phyloP scores from a whole-genome alignment of 2,797 vertebrate species.

The Anguilla obscura region DNA sequence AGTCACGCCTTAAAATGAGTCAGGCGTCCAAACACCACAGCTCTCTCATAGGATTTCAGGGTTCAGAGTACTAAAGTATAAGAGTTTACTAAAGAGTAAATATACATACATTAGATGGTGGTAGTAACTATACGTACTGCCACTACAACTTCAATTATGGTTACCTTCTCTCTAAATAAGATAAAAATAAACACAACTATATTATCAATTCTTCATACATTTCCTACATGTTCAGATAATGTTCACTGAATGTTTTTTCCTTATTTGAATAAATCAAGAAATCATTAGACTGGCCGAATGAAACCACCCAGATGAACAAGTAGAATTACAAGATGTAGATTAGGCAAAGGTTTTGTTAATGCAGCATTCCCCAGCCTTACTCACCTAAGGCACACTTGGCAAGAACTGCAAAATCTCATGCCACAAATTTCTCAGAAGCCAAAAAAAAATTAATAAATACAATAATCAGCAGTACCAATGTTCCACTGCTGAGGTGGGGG shows the following conservation, averaged over 20 bases:
- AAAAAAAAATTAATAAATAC: too few species aligned
- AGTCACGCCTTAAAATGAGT: conserved; percentile 48
- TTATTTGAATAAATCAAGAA: too few species aligned
- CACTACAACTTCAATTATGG: not conserved
- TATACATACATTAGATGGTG: not conserved
- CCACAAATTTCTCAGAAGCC: too few species aligned
- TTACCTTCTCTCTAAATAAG: not conserved
- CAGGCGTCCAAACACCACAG: conserved; percentile 33
- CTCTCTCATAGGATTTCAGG: conserved; percentile 23
- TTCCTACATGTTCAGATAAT: not conserved
- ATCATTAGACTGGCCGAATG: not conserved
- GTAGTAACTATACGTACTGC: not conserved
- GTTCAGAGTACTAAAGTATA: not conserved
- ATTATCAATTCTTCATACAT: too few species aligned
- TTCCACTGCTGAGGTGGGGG: too few species aligned
- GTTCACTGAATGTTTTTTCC: too few species aligned
- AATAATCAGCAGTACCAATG: too few species aligned
- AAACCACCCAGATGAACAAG: not conserved
- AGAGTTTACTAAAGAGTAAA: not conserved
- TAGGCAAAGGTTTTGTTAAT: not conserved
- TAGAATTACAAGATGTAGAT: not conserved
- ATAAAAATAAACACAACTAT: not conserved
- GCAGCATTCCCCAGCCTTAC: not conserved
- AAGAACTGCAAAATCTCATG: not conserved
- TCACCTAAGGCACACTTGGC: not conserved